Conservation (phyloP, 2,797 vertebrate genomes). For the Sebastiscus albofasciatus region DNA sequence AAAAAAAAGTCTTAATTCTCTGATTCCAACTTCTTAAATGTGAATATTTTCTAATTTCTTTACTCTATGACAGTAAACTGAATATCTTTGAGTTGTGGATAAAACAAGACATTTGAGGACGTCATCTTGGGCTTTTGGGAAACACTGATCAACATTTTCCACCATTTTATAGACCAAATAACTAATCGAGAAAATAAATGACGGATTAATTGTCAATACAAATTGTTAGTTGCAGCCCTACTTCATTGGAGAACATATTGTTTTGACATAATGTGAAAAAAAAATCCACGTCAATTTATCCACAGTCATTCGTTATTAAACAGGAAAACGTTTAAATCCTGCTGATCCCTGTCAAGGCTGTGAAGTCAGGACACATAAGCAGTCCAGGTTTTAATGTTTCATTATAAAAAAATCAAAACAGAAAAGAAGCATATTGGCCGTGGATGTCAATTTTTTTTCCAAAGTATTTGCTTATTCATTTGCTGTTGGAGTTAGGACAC, state of each 20-base stretch:
- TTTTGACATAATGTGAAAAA: neutral
- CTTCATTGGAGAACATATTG: neutral
- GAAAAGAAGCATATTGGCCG: constrained; percentile 10
- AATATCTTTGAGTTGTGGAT: no score
- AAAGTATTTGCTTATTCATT: constrained; percentile 50
- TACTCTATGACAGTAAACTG: no score
- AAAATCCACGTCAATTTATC: neutral
- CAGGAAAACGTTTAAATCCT: constrained; percentile 21
- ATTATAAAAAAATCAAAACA: constrained; percentile 20
- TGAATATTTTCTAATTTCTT: no score
- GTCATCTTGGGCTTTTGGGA: no score
- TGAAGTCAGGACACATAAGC: constrained; percentile 26
- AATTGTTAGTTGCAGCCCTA: no score
- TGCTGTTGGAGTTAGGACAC: constrained; percentile 49
- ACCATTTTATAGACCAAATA: no score
- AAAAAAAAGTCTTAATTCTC: no score
- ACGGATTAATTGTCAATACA: no score
- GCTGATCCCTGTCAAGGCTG: constrained; percentile 25
- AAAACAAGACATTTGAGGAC: no score
- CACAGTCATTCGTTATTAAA: constrained; percentile 27
- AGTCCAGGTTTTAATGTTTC: constrained; percentile 35
- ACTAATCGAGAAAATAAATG: no score
- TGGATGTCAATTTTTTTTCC: neutral
- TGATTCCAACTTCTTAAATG: accelerated
- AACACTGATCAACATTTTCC: no score